Base-by-base conservation (phyloP, 2,888 invertebrate genomes). In the Aspidapion aeneum region DNA sequence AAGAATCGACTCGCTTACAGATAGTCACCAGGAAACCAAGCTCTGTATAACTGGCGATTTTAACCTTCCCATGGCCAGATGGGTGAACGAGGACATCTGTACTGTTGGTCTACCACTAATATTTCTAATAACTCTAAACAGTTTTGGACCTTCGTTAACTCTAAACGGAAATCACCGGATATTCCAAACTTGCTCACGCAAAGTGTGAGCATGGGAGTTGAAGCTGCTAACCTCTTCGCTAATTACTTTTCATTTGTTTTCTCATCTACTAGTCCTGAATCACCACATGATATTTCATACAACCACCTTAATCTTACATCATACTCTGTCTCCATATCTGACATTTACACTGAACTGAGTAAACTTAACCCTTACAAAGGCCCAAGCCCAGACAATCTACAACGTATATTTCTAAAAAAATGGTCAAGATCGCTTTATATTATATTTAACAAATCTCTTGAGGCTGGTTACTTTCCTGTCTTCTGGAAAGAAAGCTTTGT, bases 291-390 rank as follows among this genome's bases (percentile, higher is more conserved):
- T 5, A 3, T 9, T 3, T 18, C 18, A 9, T 52, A 5, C 17
- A 52, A 52, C n/a, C 17, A 52, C n/a, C 19, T 52, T 9, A 52
- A 52, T 19, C 3, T 52, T 7, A 9, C 17, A n/a, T 17, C 17
- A n/a, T 19, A 52, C 19, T 18, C 18, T 3, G n/a, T 52, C 3
- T 52, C 17, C 5, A 19, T 52, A 18, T 52, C 52, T n/a, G 52
- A 52, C 7, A 52, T 52, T n/a, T 52, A n/a, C 52, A 52, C 52
- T 5, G 52, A 52, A 52, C 52, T 52, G 5, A 52, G 52, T n/a
- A 52, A 19, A 9, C 17, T 52, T 5, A 52, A 52, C n/a, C 17
- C 5, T 9, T 18, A 5, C n/a, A 52, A 52, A 19, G 52, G 19
- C 3, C 52, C 52, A 7, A n/a, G 19, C 5, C 52, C 52, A 18